Evolutionary conservation across 2,113 vertebrate genomes (phyloP).

Genomic region (Marcusenius ussheri): DNA sequence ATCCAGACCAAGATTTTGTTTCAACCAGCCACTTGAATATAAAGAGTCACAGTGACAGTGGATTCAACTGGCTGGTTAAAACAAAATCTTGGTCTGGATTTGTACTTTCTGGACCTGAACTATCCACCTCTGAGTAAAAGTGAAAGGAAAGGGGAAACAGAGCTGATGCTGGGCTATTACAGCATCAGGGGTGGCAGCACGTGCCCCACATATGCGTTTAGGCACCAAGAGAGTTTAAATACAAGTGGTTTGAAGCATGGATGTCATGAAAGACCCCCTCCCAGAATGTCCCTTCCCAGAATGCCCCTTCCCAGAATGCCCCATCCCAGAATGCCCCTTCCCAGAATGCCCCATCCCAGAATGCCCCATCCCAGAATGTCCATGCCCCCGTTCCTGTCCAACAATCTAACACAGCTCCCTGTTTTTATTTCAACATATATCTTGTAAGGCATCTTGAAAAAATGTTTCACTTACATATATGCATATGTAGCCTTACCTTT

Average conservation of each 20-base stretch:
- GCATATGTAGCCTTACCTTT: background rate
- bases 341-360: background rate
- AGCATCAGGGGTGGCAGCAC: background rate
- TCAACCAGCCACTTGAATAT: background rate
- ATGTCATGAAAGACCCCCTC: background rate
- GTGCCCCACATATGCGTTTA: background rate
- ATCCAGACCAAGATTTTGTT: background rate
- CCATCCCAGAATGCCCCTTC: background rate
- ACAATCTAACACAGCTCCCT: background rate
- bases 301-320: too few species aligned
- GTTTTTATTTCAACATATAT: background rate
- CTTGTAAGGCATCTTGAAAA: background rate
- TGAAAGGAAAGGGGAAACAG: background rate
- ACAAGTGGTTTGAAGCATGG: background rate
- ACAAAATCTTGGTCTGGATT: background rate
- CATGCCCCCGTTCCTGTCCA: background rate
- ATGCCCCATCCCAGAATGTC: too few species aligned
- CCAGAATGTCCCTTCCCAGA: too few species aligned
- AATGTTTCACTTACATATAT: background rate
- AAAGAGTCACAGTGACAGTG: background rate
- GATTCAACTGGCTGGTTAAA: background rate
- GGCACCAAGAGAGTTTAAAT: background rate
- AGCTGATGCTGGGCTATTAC: background rate
- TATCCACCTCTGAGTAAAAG: background rate
- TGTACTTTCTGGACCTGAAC: background rate